Conservation (phyloP, 1,140 invertebrate species). For the Copidosoma floridanum region DNA sequence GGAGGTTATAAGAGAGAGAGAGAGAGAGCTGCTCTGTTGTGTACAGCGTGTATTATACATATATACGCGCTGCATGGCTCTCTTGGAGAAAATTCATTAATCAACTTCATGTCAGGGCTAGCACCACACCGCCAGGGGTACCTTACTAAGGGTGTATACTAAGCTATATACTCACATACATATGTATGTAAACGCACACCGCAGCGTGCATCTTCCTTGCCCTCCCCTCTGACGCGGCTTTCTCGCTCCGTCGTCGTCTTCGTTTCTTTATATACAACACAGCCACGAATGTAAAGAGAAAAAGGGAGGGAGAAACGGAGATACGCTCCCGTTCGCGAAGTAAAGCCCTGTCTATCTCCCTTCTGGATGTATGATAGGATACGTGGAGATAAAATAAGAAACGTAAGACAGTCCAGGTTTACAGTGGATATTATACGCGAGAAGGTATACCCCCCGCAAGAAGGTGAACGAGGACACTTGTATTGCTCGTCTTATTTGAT, state of each 20-base stretch:
- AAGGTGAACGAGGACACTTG: neutral
- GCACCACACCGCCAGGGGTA: slow-evolving; percentile 52
- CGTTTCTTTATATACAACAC: slow-evolving; percentile 10
- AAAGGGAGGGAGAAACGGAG: neutral
- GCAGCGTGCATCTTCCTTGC: slow-evolving; percentile 14
- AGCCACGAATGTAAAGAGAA: neutral
- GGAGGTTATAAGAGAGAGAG: slow-evolving; percentile 28
- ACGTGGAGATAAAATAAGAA: slow-evolving; percentile 8
- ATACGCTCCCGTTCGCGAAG: slow-evolving; percentile 8
- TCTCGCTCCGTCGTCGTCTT: neutral
- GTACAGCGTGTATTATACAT: too few species aligned
- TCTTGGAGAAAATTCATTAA: slow-evolving; percentile 52
- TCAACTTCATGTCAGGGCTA: slow-evolving; percentile 56
- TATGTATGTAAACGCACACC: too few species aligned
- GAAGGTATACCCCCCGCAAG: slow-evolving; percentile 16
- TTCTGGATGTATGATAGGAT: slow-evolving; percentile 3
- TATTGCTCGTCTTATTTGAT: too few species aligned
- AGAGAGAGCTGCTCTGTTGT: slow-evolving; percentile 27
- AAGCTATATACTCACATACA: too few species aligned
- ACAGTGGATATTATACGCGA: too few species aligned
- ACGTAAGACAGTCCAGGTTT: slow-evolving; percentile 4
- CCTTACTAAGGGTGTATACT: slow-evolving; percentile 53
- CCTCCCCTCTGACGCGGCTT: neutral
- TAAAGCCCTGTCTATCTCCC: neutral
- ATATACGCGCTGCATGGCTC: slow-evolving; percentile 45